Evolutionary conservation across 2,797 vertebrate species (phyloP).

Genomic region (Sebastes steindachneri): DNA sequence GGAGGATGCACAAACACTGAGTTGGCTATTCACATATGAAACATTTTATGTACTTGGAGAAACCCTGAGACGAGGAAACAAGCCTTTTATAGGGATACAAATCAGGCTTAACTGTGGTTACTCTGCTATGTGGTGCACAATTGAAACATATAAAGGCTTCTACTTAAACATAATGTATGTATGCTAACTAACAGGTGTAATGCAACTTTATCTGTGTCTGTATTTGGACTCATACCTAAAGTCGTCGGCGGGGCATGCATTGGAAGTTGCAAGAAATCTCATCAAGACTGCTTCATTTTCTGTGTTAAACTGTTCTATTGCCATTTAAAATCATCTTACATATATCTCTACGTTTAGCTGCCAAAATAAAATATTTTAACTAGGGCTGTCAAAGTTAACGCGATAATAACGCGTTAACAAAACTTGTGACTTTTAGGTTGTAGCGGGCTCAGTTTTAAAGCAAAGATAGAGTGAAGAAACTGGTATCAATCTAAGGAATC

Average conservation of each 20-base stretch:
- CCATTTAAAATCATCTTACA: background rate
- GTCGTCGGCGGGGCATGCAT: background rate
- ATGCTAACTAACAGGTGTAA: background rate
- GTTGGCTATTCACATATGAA: background rate
- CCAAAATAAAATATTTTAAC: background rate
- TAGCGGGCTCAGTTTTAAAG: background rate
- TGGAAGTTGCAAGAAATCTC: background rate
- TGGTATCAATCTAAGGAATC: background rate
- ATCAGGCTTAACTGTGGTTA: background rate
- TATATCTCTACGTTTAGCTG: background rate
- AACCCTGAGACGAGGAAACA: background rate
- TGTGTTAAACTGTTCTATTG: background rate
- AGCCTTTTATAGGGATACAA: background rate
- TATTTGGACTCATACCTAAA: background rate
- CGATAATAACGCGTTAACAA: fast-evolving
- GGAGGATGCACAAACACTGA: background rate
- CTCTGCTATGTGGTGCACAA: background rate
- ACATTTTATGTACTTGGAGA: background rate
- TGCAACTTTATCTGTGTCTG: too few relatives aligned
- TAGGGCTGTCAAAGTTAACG: background rate
- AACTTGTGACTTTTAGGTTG: background rate
- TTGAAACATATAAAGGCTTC: background rate
- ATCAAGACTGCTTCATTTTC: background rate
- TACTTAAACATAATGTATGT: background rate
- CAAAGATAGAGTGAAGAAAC: background rate